A percentile compares a stretch with the other conserved stretches of the same genome.
phyloP scores from a whole-genome alignment of 1,140 invertebrate genomes.

The Drosophila subpulchrella region DNA sequence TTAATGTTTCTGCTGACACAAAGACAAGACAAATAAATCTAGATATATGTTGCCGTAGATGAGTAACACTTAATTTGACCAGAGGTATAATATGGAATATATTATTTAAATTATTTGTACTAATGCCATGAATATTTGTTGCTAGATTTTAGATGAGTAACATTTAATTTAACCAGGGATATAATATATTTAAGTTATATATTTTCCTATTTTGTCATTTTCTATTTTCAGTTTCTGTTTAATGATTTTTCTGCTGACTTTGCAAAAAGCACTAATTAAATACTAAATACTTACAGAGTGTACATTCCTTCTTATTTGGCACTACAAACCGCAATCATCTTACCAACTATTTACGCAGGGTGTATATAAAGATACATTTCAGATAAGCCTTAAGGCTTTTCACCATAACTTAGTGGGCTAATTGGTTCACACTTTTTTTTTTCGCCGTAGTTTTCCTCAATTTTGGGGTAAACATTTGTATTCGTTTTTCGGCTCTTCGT shows the following conservation, averaged over 20 bases:
- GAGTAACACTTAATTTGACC: background rate
- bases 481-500: slow-evolving; percentile 8
- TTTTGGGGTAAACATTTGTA: slow-evolving; percentile 18
- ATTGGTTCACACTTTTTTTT: slow-evolving; percentile 70
- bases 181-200: background rate
- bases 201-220: slow-evolving; percentile 47
- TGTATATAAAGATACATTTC: slow-evolving; percentile 13
- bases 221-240: slow-evolving; percentile 50
- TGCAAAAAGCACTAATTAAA: slow-evolving; percentile 35
- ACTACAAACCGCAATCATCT: slow-evolving; percentile 33
- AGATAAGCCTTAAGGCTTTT: slow-evolving; percentile 53
- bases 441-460: slow-evolving; percentile 31
- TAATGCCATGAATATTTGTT: too few relatives aligned
- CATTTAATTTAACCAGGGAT: background rate
- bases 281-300: slow-evolving; percentile 14
- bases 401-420: slow-evolving; percentile 69
- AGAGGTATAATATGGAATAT: background rate
- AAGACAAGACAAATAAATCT: slow-evolving; percentile 27
- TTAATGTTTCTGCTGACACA: slow-evolving; percentile 28
- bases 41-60: background rate
- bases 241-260: slow-evolving; percentile 9
- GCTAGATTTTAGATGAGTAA: background rate
- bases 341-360: slow-evolving; percentile 8
- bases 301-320: slow-evolving; percentile 20
- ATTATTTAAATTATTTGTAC: background rate